Evolutionary conservation across 2,113 vertebrate species (phyloP).

Genomic region (Mionectes macconnelli): DNA sequence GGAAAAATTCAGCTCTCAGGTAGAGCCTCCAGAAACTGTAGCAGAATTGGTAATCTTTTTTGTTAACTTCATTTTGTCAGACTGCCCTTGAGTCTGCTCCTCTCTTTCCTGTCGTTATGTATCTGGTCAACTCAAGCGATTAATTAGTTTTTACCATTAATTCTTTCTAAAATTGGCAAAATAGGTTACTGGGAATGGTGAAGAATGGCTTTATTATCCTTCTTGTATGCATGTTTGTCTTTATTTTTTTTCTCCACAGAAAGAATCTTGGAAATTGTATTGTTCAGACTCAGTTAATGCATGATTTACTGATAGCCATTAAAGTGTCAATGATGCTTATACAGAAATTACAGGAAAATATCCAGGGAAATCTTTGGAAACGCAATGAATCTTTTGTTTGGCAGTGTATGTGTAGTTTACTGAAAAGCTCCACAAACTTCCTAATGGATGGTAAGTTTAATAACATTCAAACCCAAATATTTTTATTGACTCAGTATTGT

Average conservation of each 20-base stretch:
- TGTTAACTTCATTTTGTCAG: not conserved
- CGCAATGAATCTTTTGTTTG: slow-evolving; percentile 55
- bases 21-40: not conserved
- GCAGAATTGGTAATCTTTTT: not conserved
- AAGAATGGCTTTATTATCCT: not conserved
- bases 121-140: not conserved
- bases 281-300: slow-evolving; percentile 88
- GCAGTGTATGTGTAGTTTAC: slow-evolving; percentile 81
- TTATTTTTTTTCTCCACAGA: slow-evolving; percentile 65
- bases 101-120: not conserved
- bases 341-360: slow-evolving; percentile 79
- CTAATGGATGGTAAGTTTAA: slow-evolving; percentile 82
- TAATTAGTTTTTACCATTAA: not conserved
- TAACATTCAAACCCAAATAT: not conserved
- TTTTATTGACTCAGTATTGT: not conserved
- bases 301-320: slow-evolving; percentile 82
- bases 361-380: slow-evolving; percentile 64
- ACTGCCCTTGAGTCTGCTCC: not conserved
- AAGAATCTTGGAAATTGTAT: slow-evolving; percentile 82
- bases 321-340: slow-evolving; percentile 88
- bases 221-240: not conserved
- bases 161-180: not conserved
- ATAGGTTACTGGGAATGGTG: not conserved
- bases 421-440: slow-evolving; percentile 80
- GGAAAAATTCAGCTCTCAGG: not conserved